Evolutionary conservation across 1,140 invertebrate genomes (phyloP).

Genomic region (Acromyrmex echinatior): DNA sequence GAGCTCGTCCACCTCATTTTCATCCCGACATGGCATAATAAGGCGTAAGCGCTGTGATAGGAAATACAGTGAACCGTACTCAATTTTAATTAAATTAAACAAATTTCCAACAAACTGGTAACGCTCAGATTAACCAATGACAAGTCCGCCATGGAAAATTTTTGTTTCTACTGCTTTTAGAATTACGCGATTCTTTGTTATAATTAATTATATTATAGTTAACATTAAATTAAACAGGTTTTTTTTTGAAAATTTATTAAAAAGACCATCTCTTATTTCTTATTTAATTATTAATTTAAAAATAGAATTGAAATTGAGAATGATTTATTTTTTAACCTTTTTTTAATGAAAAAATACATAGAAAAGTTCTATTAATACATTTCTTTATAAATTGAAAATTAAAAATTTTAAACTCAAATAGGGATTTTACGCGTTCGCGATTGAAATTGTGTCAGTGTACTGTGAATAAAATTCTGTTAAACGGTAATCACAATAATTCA

Average conservation of each 20-base stretch:
- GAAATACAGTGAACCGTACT: neutral
- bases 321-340: neutral
- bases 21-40: conserved; percentile 12
- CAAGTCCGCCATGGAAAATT: neutral
- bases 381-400: conserved; percentile 1
- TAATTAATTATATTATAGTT: no score
- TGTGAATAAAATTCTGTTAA: conserved; percentile 12
- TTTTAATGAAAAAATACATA: neutral
- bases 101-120: neutral
- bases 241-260: neutral
- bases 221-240: neutral
- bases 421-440: neutral
- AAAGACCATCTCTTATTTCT: neutral
- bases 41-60: conserved; percentile 37
- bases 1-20: conserved; percentile 47
- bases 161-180: neutral
- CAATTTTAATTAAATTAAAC: conserved; percentile 54
- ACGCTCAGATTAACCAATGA: neutral
- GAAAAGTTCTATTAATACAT: neutral
- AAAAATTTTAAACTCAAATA: neutral
- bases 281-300: neutral
- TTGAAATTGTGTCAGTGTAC: neutral
- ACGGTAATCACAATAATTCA: conserved; percentile 23
- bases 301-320: neutral
- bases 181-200: neutral